phyloP scores from a whole-genome alignment of 1,140 invertebrate genomes.

The Antheraea mylitta region DNA sequence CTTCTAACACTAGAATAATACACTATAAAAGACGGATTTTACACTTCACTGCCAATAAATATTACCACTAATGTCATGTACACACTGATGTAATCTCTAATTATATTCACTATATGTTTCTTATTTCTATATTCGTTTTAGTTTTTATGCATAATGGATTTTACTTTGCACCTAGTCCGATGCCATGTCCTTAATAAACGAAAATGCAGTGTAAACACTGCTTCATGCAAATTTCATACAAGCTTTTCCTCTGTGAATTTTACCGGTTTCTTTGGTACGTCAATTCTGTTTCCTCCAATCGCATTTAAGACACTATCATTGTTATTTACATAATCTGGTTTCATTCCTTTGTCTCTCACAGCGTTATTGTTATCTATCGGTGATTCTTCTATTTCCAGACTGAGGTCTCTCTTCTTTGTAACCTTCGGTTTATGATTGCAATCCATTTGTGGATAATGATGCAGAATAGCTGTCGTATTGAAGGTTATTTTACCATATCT shows the following conservation, averaged over 20 bases:
- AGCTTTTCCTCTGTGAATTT: slow-evolving; percentile 73
- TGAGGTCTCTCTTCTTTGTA: slow-evolving; percentile 53
- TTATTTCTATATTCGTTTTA: background rate
- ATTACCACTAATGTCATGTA: background rate
- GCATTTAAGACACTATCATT: slow-evolving; percentile 35
- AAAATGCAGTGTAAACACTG: slow-evolving; percentile 53
- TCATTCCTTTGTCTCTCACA: slow-evolving; percentile 35
- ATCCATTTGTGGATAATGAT: slow-evolving; percentile 66
- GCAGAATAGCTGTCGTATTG: slow-evolving; percentile 68
- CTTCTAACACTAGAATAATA: slow-evolving; percentile 8
- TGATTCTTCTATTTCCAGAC: slow-evolving; percentile 30
- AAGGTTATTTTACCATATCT: slow-evolving; percentile 72
- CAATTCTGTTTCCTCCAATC: slow-evolving; percentile 33
- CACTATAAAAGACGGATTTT: slow-evolving; percentile 4
- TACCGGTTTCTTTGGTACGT: slow-evolving; percentile 44
- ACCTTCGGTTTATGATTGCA: slow-evolving; percentile 33
- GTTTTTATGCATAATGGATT: background rate
- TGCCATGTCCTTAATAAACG: slow-evolving; percentile 49
- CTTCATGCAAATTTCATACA: slow-evolving; percentile 64
- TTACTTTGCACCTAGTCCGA: slow-evolving; percentile 13
- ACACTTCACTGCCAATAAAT: slow-evolving; percentile 1
- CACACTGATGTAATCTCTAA: background rate
- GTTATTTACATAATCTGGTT: slow-evolving; percentile 54
- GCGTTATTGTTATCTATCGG: slow-evolving; percentile 57
- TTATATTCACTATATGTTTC: background rate